phyloP scores from a whole-genome alignment of 1,140 invertebrate genomes.

The Acarapis woodi region DNA sequence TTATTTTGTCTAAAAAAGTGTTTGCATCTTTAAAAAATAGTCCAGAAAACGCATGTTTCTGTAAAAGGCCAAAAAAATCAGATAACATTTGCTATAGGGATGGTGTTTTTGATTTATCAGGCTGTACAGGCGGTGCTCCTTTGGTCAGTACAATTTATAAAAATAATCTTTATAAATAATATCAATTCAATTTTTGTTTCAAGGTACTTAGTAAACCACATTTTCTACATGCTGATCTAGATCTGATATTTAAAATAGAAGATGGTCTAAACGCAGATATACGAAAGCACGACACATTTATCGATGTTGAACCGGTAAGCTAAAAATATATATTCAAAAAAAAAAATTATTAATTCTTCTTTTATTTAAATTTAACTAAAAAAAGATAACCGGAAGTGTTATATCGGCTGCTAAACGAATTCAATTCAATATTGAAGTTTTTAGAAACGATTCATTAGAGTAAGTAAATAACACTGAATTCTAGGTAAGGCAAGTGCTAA shows the following conservation, averaged over 20 bases:
- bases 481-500: no score
- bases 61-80: background rate
- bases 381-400: no score
- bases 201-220: no score
- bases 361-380: no score
- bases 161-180: no score
- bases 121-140: conserved; percentile 1
- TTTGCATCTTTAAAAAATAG: background rate
- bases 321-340: no score
- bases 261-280: background rate
- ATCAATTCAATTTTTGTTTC: no score
- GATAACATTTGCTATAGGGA: background rate
- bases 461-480: no score
- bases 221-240: background rate
- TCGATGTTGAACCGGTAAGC: conserved; percentile 3
- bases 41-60: conserved; percentile 1
- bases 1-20: background rate
- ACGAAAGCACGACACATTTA: conserved; percentile 1
- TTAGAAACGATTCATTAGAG: no score
- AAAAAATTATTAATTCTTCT: no score
- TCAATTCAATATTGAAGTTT: no score
- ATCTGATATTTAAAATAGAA: background rate
- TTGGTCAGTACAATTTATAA: background rate
- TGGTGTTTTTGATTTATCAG: conserved; percentile 1
- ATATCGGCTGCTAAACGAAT: no score